Base-by-base conservation (phyloP, 2,113 vertebrate genomes). In the Numida meleagris region DNA sequence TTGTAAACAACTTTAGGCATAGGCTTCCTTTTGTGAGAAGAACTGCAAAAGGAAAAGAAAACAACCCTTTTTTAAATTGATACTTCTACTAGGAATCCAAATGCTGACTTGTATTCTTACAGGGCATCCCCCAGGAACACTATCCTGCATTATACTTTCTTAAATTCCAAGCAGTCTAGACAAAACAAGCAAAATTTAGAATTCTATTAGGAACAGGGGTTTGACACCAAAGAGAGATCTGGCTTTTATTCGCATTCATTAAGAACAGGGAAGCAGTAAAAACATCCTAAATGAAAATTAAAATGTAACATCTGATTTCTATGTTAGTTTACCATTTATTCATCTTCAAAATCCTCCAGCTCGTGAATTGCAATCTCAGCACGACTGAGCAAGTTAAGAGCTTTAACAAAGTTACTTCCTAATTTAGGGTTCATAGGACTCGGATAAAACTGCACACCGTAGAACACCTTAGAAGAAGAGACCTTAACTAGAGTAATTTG, bases 1-100 rank as follows among this genome's bases (percentile, higher is more conserved):
- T 98, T 98, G 96, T 99, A 99, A 33, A 99, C 99, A 6, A 98
- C 95, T 96, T 99, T 99, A 14, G 98, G 92, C 97, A 99, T 95
- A 1, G 97, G 97, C 84, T 98, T 99, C 94, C 98, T 98, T 58
- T 89, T 97, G 6, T 95, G 96, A 85, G 81, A 75, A 68, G 98
- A 98, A 81, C 98, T 99, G 96, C 43, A 61, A 75, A 53, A 90
- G 74, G 45, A 68, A 96, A 67, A 68, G 14, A 6, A 21, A 8
- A 55, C 7, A 61, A 66, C 21, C 7, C 11, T 17, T 2, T 48
- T n/a, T 48, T 16, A 23, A 57, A 73, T 33, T 21, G n/a, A 25
- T 11, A 11, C 9, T 33, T 10, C n/a, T 11, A 11, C 1, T 5
- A 85, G 76, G 34, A 88, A 68, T 10, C 13, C 24, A 82, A 70